Conservation (phyloP, 2,113 vertebrate genomes). For the Rhipidura dahli region DNA sequence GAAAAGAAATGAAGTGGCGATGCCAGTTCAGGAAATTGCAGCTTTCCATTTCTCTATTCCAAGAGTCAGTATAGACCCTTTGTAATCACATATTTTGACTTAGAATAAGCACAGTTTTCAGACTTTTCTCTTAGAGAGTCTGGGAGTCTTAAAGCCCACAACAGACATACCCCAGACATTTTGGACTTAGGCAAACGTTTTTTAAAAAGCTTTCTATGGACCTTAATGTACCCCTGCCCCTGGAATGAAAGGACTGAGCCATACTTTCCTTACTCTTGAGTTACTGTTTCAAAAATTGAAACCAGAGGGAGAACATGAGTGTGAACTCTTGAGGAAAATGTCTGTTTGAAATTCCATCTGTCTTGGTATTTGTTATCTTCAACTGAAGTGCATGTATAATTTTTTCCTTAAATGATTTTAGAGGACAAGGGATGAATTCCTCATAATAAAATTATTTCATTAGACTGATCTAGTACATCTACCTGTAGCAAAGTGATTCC, state of each 20-base stretch:
- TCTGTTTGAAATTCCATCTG: background rate
- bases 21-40: background rate
- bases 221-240: background rate
- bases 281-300: background rate
- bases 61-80: background rate
- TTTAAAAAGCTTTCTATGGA: background rate
- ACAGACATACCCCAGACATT: background rate
- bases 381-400: background rate
- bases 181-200: background rate
- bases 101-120: background rate
- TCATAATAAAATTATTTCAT: background rate
- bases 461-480: background rate
- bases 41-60: background rate
- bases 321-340: background rate
- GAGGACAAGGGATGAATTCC: background rate
- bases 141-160: background rate
- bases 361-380: background rate
- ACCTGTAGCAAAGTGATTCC: background rate
- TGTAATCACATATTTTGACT: background rate
- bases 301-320: background rate
- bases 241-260: background rate
- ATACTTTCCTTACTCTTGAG: background rate
- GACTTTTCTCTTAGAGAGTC: background rate
- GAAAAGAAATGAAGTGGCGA: background rate
- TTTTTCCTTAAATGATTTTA: background rate